These are phyloP conservation scores for Rhamnusium bicolor DNA, from an alignment of 2,888 invertebrate genomes.

Conservation along the genomic window DNA sequence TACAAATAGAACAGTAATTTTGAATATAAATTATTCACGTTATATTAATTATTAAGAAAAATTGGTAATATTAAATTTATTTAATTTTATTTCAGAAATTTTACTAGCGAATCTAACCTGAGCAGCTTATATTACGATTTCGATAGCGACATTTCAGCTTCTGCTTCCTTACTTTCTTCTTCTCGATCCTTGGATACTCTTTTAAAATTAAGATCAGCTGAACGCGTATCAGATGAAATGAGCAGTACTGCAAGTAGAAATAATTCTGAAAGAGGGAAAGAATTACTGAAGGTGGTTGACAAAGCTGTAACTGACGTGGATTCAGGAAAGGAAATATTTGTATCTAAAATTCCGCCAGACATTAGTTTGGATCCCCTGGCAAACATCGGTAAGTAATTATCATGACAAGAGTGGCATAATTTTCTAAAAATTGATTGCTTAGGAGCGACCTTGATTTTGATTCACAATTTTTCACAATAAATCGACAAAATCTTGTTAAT, in stretches of 20 bases:
- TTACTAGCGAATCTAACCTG: slow-evolving; percentile 31
- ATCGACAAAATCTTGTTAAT: too few relatives aligned
- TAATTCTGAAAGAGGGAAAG: not conserved
- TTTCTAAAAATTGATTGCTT: too few relatives aligned
- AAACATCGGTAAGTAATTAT: not conserved
- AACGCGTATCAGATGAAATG: not conserved
- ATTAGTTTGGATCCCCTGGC: not conserved
- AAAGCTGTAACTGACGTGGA: not conserved
- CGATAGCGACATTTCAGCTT: not conserved
- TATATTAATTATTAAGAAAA: too few relatives aligned
- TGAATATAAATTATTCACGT: too few relatives aligned
- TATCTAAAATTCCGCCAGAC: not conserved
- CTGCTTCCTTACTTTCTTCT: too few relatives aligned
- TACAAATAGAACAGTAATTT: too few relatives aligned
- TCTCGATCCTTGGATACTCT: slow-evolving; percentile 45
- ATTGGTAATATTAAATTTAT: too few relatives aligned
- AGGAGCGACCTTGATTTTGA: too few relatives aligned
- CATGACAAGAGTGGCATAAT: too few relatives aligned
- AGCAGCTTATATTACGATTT: slow-evolving; percentile 31
- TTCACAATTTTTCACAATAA: too few relatives aligned
- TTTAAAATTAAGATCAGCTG: slow-evolving; percentile 13
- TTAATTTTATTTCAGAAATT: slow-evolving; percentile 14
- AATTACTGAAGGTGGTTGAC: not conserved
- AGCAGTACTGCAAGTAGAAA: not conserved
- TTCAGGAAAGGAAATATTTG: not conserved